Evolutionary conservation across 2,797 vertebrate species (phyloP).

Genomic region (Octomys mimax): DNA sequence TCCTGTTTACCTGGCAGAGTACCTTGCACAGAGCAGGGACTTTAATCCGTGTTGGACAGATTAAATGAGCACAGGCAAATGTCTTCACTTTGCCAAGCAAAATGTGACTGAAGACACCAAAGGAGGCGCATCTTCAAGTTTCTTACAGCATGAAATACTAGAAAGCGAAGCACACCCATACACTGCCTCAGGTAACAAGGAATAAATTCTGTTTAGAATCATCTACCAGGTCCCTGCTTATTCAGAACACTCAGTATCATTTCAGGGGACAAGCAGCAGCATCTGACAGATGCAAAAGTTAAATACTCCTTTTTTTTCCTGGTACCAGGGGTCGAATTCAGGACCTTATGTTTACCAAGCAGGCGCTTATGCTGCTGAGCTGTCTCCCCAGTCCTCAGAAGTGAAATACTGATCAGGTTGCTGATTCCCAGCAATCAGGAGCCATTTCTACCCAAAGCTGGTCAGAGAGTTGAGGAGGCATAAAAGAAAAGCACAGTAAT

Average conservation of each 20-base stretch:
- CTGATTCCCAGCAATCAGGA: background rate
- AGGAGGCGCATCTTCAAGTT: background rate
- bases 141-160: background rate
- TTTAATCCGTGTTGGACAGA: background rate
- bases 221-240: background rate
- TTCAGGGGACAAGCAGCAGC: background rate
- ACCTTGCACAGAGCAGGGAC: background rate
- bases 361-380: too few species aligned
- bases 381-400: background rate
- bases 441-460: background rate
- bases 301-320: background rate
- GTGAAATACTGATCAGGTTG: background rate
- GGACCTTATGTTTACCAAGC: too few species aligned
- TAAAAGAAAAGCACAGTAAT: background rate
- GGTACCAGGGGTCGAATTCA: too few species aligned
- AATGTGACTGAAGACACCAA: background rate
- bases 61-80: background rate
- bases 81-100: constrained; percentile 1
- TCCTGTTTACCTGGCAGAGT: background rate
- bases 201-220: background rate
- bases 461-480: background rate
- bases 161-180: background rate
- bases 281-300: background rate
- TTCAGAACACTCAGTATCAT: constrained; percentile 24
- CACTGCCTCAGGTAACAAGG: background rate